Base-by-base conservation (phyloP, 2,888 invertebrate species). In the Antitype chi region DNA sequence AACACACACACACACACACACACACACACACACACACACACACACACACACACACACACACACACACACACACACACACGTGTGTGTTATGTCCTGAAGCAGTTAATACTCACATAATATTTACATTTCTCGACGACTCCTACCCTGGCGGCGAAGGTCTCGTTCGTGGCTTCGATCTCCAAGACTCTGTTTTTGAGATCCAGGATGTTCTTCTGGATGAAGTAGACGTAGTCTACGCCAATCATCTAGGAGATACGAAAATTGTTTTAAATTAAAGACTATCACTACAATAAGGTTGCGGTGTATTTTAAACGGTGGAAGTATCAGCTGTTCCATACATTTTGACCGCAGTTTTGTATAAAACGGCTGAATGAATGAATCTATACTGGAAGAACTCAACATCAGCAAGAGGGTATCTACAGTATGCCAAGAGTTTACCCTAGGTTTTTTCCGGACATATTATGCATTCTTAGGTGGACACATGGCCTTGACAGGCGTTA, bases 91-190 rank as follows among this genome's bases (percentile, higher is more conserved):
- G n/a, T n/a, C n/a, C n/a, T n/a, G n/a, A n/a, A n/a, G 20, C 7
- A 38, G 32, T 43, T 15, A 64, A 47, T 87, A 97, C 98, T 98
- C 94, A 99, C 99, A 93, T 98, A 98, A 93, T 99, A 99, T 94
- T 97, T 97, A 95, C 99, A 99, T 91, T 98, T 98, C 97, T 99
- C 99, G 87, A 98, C 97, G 90, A 99, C 98, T 73, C 97, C 97
- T 70, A 99, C 98, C 91, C 99, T 97, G 72, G 97, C 96, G 25
- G 99, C 97, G 95, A 99, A 99, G 90, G 98, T 99, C 94, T 99
- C 99, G 94, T 99, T 99, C 82, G 97, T 98, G 32, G 99, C 99
- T 94, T 99, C 99, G 91, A 99, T 99, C 94, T 98, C 98, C 83
- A 99, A 97, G 68, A 98, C 97, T 74, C 99, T 97, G 87, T 97